A percentile compares a stretch with the other conserved stretches of the same genome.
Evolutionary conservation across 2,888 invertebrate genomes (phyloP).

Genomic region (Diaperis boleti): DNA sequence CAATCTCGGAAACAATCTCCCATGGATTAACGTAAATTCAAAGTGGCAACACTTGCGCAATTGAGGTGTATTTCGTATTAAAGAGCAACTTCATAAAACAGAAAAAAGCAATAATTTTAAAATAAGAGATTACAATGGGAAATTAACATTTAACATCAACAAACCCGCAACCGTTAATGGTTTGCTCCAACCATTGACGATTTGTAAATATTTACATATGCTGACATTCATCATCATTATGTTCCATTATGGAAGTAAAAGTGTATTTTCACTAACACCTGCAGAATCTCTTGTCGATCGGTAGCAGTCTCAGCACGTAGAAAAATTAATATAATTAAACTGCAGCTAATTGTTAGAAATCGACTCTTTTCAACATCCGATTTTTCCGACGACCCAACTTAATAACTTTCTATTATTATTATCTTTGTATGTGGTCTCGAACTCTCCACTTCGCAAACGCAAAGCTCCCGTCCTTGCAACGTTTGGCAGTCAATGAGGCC

Average conservation of each 20-base stretch:
- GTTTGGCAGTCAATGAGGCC: constrained; percentile 2
- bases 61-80: no score
- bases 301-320: not conserved
- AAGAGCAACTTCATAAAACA: no score
- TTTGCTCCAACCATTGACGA: no score
- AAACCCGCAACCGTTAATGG: no score
- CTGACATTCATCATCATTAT: no score
- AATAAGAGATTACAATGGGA: no score
- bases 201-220: no score
- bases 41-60: not conserved
- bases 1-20: not conserved
- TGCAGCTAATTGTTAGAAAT: constrained; percentile 22
- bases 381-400: no score
- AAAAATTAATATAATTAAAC: constrained; percentile 20
- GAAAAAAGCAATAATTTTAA: no score
- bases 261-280: not conserved
- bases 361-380: constrained; percentile 8
- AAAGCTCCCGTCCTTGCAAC: not conserved
- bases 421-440: not conserved
- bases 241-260: no score
- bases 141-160: no score
- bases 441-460: not conserved
- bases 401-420: constrained; percentile 22
- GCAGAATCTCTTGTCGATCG: not conserved
- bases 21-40: not conserved